A percentile compares a stretch with the other conserved stretches of the same genome.
Conservation (phyloP, 2,113 vertebrate genomes). For the Pygoscelis antarcticus region DNA sequence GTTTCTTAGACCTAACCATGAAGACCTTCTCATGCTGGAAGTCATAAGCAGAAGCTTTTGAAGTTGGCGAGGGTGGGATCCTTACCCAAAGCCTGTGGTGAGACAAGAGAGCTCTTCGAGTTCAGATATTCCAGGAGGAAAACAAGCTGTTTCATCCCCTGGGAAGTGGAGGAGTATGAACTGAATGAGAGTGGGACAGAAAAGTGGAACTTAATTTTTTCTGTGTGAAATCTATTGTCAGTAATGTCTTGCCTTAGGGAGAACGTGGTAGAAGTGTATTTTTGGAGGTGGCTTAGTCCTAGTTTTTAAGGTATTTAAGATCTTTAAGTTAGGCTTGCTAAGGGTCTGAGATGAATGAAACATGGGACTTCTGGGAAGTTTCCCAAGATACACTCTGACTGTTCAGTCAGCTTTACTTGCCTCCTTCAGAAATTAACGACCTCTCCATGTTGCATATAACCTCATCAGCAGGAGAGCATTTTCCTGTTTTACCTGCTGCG, state of each 20-base stretch:
- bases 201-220: neutral
- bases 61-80: neutral
- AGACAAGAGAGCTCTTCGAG: neutral
- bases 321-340: neutral
- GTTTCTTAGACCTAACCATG: neutral
- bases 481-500: neutral
- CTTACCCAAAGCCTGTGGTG: neutral
- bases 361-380: neutral
- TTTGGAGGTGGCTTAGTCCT: neutral
- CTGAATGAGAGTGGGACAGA: neutral
- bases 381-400: neutral
- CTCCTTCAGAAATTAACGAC: neutral
- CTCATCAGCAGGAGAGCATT: neutral
- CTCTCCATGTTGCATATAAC: neutral
- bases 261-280: neutral
- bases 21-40: neutral
- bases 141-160: neutral
- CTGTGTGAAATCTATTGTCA: neutral
- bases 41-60: neutral
- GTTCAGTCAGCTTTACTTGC: neutral
- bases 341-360: neutral
- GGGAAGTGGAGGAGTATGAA: neutral
- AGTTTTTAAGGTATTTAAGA: neutral
- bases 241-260: neutral
- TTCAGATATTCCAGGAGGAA: neutral